These are phyloP conservation scores for Saccopteryx bilineata DNA, from an alignment of 2,113 vertebrate species.

Conservation along the genomic window DNA sequence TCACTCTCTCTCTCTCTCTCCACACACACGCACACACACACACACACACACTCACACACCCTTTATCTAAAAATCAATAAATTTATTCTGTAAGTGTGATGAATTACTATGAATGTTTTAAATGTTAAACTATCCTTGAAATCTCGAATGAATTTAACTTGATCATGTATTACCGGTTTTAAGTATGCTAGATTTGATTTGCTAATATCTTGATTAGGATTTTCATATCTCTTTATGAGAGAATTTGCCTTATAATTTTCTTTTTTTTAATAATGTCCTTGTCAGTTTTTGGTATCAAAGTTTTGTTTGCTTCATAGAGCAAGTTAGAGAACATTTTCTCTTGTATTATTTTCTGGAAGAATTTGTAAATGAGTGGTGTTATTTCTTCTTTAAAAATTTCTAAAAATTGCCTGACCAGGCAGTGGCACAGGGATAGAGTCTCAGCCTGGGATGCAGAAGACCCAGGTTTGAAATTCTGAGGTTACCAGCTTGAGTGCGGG, in stretches of 20 bases:
- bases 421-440: too few relatives aligned
- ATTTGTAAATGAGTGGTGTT: background rate
- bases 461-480: too few relatives aligned
- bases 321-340: background rate
- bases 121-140: constrained; percentile 15
- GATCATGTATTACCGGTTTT: background rate
- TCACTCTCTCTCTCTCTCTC: too few relatives aligned
- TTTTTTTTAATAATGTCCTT: background rate
- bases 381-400: background rate
- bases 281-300: background rate
- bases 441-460: too few relatives aligned
- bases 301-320: background rate
- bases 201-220: background rate
- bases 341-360: background rate
- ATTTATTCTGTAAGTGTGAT: background rate
- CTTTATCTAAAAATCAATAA: too few relatives aligned
- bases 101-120: constrained; percentile 16
- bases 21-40: too few relatives aligned
- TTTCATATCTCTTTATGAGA: background rate
- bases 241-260: background rate
- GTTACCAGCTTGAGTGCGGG: too few relatives aligned
- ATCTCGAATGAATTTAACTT: constrained; percentile 21
- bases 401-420: too few relatives aligned
- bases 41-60: too few relatives aligned
- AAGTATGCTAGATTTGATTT: constrained; percentile 1